phyloP scores from a whole-genome alignment of 92 coral and sea anemone genomes.

The Paramuricea clavata region DNA sequence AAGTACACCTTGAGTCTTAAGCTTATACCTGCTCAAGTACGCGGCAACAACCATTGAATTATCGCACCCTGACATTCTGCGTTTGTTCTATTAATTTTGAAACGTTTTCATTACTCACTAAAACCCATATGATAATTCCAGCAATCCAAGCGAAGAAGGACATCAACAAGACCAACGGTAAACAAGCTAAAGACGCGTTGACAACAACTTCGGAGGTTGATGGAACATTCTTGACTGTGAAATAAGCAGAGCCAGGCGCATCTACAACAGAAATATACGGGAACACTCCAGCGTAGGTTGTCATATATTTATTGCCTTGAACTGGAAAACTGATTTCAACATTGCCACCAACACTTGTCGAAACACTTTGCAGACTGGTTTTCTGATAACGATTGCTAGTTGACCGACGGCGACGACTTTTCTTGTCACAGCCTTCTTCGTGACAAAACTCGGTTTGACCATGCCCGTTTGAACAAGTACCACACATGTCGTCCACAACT shows the following conservation, averaged over 20 bases:
- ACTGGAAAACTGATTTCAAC: slow-evolving; percentile 79
- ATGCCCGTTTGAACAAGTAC: slow-evolving; percentile 72
- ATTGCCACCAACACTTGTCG: slow-evolving; percentile 54
- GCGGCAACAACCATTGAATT: background rate
- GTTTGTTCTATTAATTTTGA: background rate
- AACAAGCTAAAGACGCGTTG: slow-evolving; percentile 38
- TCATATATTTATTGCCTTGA: slow-evolving; percentile 61
- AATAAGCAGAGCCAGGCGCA: slow-evolving; percentile 81
- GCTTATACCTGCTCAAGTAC: too few species aligned
- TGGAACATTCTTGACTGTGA: slow-evolving; percentile 41
- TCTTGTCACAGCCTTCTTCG: slow-evolving; percentile 19
- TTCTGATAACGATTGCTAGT: slow-evolving; percentile 32
- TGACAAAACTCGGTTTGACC: slow-evolving; percentile 51
- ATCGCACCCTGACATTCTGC: background rate
- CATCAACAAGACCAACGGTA: slow-evolving; percentile 59
- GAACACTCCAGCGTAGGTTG: slow-evolving; percentile 69
- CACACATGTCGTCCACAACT: slow-evolving; percentile 71
- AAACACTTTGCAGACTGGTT: slow-evolving; percentile 54
- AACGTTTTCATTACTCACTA: slow-evolving; percentile 52
- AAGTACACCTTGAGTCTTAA: too few species aligned
- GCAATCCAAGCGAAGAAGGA: slow-evolving; percentile 48
- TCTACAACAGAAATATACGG: slow-evolving; percentile 74
- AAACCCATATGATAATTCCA: slow-evolving; percentile 77
- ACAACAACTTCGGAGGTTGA: slow-evolving; percentile 37
- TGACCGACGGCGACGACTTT: slow-evolving; percentile 28